Percentiles rank a stretch among this genome's conserved stretches.
These are phyloP conservation scores for Picathartes gymnocephalus DNA, from an alignment of 2,113 vertebrate genomes.

Conservation along the genomic window DNA sequence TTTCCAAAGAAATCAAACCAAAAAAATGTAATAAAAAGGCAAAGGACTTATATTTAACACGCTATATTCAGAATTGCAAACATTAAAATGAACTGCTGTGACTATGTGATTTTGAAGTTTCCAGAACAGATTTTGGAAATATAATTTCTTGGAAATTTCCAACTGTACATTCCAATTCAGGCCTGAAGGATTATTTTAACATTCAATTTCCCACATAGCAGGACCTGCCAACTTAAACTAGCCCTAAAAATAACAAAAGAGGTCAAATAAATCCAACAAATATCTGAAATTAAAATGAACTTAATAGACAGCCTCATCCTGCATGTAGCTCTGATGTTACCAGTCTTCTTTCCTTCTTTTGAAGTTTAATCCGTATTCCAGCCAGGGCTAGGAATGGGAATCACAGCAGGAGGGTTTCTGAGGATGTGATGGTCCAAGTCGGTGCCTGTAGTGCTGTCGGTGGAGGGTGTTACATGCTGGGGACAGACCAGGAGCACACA, in stretches of 20 bases:
- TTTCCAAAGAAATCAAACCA: not conserved
- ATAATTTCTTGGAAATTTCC: constrained; percentile 36
- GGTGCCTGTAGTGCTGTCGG: fast-evolving
- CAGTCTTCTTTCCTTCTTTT: not conserved
- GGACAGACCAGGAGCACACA: not conserved
- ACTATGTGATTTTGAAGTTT: not conserved
- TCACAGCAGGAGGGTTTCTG: not conserved
- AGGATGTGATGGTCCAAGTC: not conserved
- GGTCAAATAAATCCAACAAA: not conserved
- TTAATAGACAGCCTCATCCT: not conserved
- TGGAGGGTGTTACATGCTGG: not conserved
- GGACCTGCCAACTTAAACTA: constrained; percentile 6
- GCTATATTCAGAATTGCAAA: not conserved
- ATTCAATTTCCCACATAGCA: not conserved
- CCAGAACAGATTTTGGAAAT: constrained; percentile 26
- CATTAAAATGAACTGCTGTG: not conserved
- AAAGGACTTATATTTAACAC: not conserved
- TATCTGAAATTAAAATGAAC: not conserved
- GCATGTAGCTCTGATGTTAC: not conserved
- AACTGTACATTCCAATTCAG: not conserved
- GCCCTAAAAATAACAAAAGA: constrained; percentile 22
- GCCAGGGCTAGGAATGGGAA: not conserved
- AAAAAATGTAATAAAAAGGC: not conserved
- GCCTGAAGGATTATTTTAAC: not conserved
- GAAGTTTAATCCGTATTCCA: not conserved